Percentiles rank a stretch among this genome's conserved stretches.
phyloP scores from a whole-genome alignment of 2,888 invertebrate species.

The Drosophila tripunctata region DNA sequence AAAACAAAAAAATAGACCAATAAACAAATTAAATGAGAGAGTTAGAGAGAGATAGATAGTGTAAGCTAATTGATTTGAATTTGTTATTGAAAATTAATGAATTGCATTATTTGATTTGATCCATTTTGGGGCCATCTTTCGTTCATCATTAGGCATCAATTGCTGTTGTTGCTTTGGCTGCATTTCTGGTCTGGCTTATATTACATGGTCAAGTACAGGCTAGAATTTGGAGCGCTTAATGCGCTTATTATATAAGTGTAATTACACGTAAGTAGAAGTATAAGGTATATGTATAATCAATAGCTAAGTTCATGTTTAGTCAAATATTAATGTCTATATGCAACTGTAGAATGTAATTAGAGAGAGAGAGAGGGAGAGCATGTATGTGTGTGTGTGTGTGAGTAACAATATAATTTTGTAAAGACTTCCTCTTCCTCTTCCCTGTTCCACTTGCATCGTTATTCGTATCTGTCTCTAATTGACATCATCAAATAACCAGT shows the following conservation, averaged over 20 bases:
- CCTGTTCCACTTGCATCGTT: not conserved
- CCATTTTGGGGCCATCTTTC: constrained; percentile 19
- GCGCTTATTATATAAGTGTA: constrained; percentile 60
- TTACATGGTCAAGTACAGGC: constrained; percentile 45
- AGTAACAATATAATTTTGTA: constrained; percentile 42
- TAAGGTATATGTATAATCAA: constrained; percentile 43
- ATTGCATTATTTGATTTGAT: constrained; percentile 24
- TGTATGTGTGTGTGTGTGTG: constrained; percentile 4
- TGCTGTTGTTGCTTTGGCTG: constrained; percentile 28
- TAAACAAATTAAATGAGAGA: not conserved
- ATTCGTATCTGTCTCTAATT: constrained; percentile 23
- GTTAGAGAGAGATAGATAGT: not conserved
- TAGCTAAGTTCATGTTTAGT: constrained; percentile 72
- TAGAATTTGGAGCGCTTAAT: constrained; percentile 62
- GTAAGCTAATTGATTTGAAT: constrained; percentile 34
- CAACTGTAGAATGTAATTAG: constrained; percentile 28
- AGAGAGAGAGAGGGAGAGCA: not conserved
- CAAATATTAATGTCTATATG: constrained; percentile 70
- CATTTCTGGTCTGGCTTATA: constrained; percentile 26
- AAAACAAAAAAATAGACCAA: no score
- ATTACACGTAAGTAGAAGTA: constrained; percentile 26
- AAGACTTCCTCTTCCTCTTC: constrained; percentile 11
- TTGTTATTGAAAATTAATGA: constrained; percentile 15
- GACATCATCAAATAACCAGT: constrained; percentile 67
- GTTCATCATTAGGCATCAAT: constrained; percentile 62